phyloP scores from a whole-genome alignment of 2,888 invertebrate species.

The Unio pictorum region DNA sequence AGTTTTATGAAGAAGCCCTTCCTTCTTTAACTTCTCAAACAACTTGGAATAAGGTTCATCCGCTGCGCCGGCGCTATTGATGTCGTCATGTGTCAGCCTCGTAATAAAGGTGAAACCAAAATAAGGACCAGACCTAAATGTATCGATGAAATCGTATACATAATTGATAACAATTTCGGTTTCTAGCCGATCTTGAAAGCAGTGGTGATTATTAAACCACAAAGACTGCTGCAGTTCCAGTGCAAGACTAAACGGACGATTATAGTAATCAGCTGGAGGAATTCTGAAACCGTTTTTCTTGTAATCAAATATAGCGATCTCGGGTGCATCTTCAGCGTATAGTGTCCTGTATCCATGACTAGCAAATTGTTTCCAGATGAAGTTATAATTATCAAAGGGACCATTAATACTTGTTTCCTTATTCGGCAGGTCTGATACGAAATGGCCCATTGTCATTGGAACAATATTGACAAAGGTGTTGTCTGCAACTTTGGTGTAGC shows the following conservation, averaged over 20 bases:
- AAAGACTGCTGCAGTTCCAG: slow-evolving; percentile 62
- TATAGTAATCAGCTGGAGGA: slow-evolving; percentile 90
- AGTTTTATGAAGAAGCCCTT: slow-evolving; percentile 48
- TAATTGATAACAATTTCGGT: slow-evolving; percentile 79
- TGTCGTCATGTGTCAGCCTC: slow-evolving; percentile 86
- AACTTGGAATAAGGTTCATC: slow-evolving; percentile 79
- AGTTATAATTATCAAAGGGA: slow-evolving; percentile 75
- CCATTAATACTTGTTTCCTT: slow-evolving; percentile 28
- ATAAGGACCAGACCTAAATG: slow-evolving; percentile 77
- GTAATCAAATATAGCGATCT: slow-evolving; percentile 87
- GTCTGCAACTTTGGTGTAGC: slow-evolving; percentile 93
- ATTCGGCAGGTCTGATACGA: slow-evolving; percentile 43
- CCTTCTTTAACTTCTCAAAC: slow-evolving; percentile 73
- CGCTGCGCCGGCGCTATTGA: slow-evolving; percentile 84
- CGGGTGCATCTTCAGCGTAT: slow-evolving; percentile 87
- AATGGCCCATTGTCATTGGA: slow-evolving; percentile 78
- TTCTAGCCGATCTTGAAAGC: slow-evolving; percentile 81
- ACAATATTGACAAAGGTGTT: slow-evolving; percentile 89
- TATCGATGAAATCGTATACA: slow-evolving; percentile 74
- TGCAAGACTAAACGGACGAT: slow-evolving; percentile 82
- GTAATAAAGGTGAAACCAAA: slow-evolving; percentile 90
- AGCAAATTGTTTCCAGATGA: slow-evolving; percentile 87
- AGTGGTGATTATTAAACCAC: slow-evolving; percentile 70
- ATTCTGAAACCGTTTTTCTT: slow-evolving; percentile 81
- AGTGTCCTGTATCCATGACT: slow-evolving; percentile 83